phyloP scores from a whole-genome alignment of 2,888 invertebrate species.

The Troides oblongomaculatus region DNA sequence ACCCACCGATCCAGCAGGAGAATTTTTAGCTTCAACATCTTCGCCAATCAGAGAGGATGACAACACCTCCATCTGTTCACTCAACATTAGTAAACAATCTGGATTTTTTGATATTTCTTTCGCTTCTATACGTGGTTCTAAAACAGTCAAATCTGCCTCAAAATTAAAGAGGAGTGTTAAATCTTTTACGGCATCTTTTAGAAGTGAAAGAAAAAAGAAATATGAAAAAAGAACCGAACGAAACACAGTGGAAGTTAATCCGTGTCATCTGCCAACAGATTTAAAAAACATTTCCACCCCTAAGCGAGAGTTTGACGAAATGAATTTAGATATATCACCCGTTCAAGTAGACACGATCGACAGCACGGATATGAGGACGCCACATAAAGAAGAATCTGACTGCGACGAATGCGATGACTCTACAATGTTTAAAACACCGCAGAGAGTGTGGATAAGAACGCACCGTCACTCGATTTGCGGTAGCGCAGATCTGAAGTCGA shows the following conservation, averaged over 20 bases:
- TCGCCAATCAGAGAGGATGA: constrained; percentile 74
- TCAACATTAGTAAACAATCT: constrained; percentile 74
- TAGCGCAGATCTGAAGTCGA: constrained; percentile 46
- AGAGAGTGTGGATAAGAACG: constrained; percentile 60
- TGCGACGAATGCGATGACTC: constrained; percentile 69
- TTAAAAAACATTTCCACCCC: constrained; percentile 65
- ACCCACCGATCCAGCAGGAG: constrained; percentile 71
- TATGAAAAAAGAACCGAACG: constrained; percentile 70
- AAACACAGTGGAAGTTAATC: constrained; percentile 67
- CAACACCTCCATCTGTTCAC: constrained; percentile 69
- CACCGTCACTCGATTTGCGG: constrained; percentile 67
- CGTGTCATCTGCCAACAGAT: constrained; percentile 58
- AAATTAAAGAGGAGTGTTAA: constrained; percentile 73
- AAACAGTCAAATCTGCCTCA: constrained; percentile 73
- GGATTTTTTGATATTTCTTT: constrained; percentile 76
- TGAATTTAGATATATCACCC: constrained; percentile 69
- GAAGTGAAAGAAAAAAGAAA: constrained; percentile 76
- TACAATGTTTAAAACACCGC: constrained; percentile 68
- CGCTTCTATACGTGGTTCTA: constrained; percentile 66
- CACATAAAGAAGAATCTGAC: constrained; percentile 44
- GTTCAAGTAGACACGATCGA: constrained; percentile 74
- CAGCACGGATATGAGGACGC: constrained; percentile 60
- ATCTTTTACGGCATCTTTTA: constrained; percentile 76
- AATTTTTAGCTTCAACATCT: constrained; percentile 69
- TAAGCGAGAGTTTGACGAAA: constrained; percentile 60